These are phyloP conservation scores for Habropoda laboriosa DNA, from an alignment of 1,140 invertebrate genomes.

Conservation along the genomic window DNA sequence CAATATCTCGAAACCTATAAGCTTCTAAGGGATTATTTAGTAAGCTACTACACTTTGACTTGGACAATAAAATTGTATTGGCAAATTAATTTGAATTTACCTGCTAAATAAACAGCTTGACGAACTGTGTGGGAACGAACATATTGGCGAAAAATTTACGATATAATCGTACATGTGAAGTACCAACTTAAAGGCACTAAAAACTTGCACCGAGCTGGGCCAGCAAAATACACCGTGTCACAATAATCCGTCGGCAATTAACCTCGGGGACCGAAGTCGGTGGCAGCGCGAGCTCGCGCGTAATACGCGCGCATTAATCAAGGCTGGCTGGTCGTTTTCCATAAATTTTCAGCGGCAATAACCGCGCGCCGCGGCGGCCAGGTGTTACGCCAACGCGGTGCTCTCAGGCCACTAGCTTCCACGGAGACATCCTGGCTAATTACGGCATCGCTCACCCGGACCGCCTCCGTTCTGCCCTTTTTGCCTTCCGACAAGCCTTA, in stretches of 20 bases:
- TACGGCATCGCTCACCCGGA: conserved; percentile 65
- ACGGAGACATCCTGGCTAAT: conserved; percentile 66
- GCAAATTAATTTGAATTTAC: too few species aligned
- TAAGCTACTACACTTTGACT: too few species aligned
- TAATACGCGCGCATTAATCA: conserved; percentile 43
- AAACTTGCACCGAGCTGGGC: too few species aligned
- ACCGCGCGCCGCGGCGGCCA: conserved; percentile 14
- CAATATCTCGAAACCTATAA: too few species aligned
- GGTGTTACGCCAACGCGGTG: conserved; percentile 43
- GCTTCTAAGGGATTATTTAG: too few species aligned
- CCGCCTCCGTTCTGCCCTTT: conserved; percentile 47
- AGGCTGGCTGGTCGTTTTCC: conserved; percentile 16
- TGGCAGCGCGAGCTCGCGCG: conserved; percentile 16
- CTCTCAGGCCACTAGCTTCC: background rate
- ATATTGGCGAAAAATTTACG: too few species aligned
- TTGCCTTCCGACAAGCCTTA: conserved; percentile 18
- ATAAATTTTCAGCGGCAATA: conserved; percentile 43
- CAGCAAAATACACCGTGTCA: background rate
- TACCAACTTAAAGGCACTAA: too few species aligned
- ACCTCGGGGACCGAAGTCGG: background rate
- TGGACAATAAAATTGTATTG: too few species aligned
- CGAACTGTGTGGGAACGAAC: too few species aligned
- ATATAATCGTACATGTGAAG: too few species aligned
- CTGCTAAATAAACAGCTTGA: too few species aligned
- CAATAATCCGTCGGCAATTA: conserved; percentile 20